Base-by-base conservation (phyloP, 2,113 vertebrate species). In the Crotalus tigris region DNA sequence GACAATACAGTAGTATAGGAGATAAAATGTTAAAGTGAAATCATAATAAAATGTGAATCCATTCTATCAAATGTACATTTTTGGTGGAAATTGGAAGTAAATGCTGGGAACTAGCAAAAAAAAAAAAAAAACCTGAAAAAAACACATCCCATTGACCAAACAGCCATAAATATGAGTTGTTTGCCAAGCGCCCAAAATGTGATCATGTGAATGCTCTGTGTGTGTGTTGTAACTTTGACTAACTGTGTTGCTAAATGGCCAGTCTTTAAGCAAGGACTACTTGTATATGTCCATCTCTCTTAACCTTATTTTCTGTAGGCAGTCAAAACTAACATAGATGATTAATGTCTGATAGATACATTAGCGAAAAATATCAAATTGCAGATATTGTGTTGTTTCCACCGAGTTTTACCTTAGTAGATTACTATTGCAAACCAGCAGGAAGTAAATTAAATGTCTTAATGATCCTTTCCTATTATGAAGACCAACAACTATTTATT, bases 361-460 rank as follows among this genome's bases (percentile, higher is more conserved):
- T 86, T 49, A 23, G 8, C 10, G 0, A 86, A 86, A 86, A 46
- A 86, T 24, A 86, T 69, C 93, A 94, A 97, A 93, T 96, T 96
- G 92, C 93, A 93, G 87, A 87, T 0, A 24, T 64, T 94, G 46
- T 90, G 9, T 93, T 95, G 87, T 95, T 96, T 95, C 94, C 94
- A 94, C 96, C 96, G 94, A 91, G 92, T 57, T 94, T 90, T 96
- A 97, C 93, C 13, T 0, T 96, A 95, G 96, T 96, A 94, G 88
- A 96, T 96, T 97, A 97, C 96, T 97, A 97, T 95, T 91, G 89
- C 55, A 93, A 90, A 97, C 97, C 96, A 95, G 96, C 94, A 95
- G 96, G 96, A 97, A 96, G 93, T 93, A 92, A 64, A 95, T 94
- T 92, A 93, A 97, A 96, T 96, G 95, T 92, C 95, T 95, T 96